Base-by-base conservation (phyloP, 2,113 vertebrate species). In the Rhinolophus sinicus region DNA sequence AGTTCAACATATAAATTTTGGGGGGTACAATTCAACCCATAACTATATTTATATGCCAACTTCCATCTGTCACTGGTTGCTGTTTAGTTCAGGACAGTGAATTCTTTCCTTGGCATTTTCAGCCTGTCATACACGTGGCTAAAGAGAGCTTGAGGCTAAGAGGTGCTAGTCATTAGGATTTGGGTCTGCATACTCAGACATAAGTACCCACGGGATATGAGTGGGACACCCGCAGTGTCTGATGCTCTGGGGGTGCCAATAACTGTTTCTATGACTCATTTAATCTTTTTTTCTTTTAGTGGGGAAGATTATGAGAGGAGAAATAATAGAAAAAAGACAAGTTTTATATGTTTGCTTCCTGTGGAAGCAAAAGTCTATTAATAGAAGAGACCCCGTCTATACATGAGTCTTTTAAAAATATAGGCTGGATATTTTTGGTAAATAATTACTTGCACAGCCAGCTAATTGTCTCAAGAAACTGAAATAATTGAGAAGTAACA, bases 381-480 rank as follows among this genome's bases (percentile, higher is more conserved):
- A 69, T 40, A 75, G 64, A 92, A 95, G 70, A 80, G 52, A 58
- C 12, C 6, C 6, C 24, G 5, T 87, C 22, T 94, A 38, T 78
- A 30, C 8, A 92, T 78, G 77, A 81, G 40, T 76, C 8, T 81
- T 81, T 30, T 9, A 69, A 60, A 86, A 75, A 80, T 65, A 8
- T 82, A 72, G 54, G 28, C 28, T 78, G 89, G 70, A 28, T 7
- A 62, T 80, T 73, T 95, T 88, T 69, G 38, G 30, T 67, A 60
- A 21, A 50, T 50, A 50, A 50, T 72, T 56, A 67, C 28, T 82
- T 83, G 62, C 7, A 67, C 15, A n/a, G 40, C 8, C 9, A 86
- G 64, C 69, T 78, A 77, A 89, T 91, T 86, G 78, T 73, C 16
- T 97, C 56, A 86, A 70, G 95, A 94, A 67, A 69, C 8, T 80